Evolutionary conservation across 37 sponge, comb jelly and placozoan species (phyloP).

Genomic region (Mnemiopsis leidyi): DNA sequence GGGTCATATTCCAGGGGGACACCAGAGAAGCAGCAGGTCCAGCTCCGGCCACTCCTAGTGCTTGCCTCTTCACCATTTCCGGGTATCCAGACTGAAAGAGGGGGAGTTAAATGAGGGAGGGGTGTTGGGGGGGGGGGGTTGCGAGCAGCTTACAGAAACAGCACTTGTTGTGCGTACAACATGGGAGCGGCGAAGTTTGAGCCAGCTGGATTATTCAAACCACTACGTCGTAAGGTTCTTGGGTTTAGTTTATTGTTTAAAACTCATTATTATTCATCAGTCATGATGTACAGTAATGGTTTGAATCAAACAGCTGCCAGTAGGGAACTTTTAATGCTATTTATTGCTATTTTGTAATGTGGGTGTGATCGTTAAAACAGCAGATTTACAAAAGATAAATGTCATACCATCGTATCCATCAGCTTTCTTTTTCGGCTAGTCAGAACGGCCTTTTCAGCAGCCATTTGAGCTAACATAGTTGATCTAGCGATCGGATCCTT

Average conservation of each 20-base stretch:
- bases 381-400: not conserved
- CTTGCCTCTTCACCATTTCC: slow-evolving; percentile 61
- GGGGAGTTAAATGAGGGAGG: not conserved
- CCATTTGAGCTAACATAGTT: slow-evolving; percentile 46
- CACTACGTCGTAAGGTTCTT: not conserved
- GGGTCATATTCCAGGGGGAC: slow-evolving; percentile 61
- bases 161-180: not conserved
- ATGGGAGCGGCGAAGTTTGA: not conserved
- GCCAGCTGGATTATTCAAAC: not conserved
- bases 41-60: slow-evolving; percentile 52
- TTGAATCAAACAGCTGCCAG: not conserved
- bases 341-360: too few species aligned
- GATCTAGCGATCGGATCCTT: slow-evolving; percentile 64
- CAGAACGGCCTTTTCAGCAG: slow-evolving; percentile 44
- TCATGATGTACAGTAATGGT: not conserved
- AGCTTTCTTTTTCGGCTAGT: slow-evolving; percentile 50
- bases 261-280: too few species aligned
- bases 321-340: not conserved
- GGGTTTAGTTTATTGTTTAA: slow-evolving; percentile 1
- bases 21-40: slow-evolving; percentile 32
- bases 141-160: slow-evolving; percentile 46
- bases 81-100: slow-evolving; percentile 60
- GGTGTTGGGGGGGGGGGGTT: not conserved
- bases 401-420: slow-evolving; percentile 56
- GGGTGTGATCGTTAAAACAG: not conserved